Evolutionary conservation across 2,888 invertebrate species (phyloP), one percentile per base, ranked within the genome.

Genomic region (Cerastis leucographa): DNA sequence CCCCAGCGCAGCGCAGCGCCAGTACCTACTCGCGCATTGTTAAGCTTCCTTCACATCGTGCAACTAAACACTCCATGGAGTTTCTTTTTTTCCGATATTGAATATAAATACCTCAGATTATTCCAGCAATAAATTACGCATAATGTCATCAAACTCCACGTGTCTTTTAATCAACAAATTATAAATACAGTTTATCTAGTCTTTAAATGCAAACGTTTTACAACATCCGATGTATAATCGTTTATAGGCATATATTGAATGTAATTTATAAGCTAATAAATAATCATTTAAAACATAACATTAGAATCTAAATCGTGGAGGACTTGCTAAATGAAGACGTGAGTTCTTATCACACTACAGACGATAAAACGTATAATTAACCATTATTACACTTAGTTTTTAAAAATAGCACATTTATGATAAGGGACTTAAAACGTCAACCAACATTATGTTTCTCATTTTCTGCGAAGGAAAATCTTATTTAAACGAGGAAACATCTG

Each of bases 11-110:
- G 22, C 62, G 62, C 64, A 64, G 73, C 64, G 79, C 78, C 78
- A 69, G 40, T 62, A 54, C n/a, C n/a, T n/a, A n/a, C 87, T 69
- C 44, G 78, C 81, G 85, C 88, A 85, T 88, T 87, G 87, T 89
- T 88, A 73, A 86, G 77, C 85, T 83, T 83, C 83, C 78, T 85
- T 85, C 81, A 85, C 85, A 86, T 81, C 69, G 81, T 82, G 77
- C 76, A 81, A 80, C 78, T 76, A 74, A 69, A 67, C 62, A 68
- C 62, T 64, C 49, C 61, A 46, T 70, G 40, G 56, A 82, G 61
- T 77, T 66, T 25, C 44, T 70, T 76, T 71, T 76, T n/a, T 80
- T 66, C 40, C 51, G 19, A 83, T 75, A 79, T 62, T 56, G 17
- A 22, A 54, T 29, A 56, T 74, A 72, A 72, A 75, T 79, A 44